Evolutionary conservation across 2,888 invertebrate genomes (phyloP), one percentile per base, ranked within the genome.

Genomic region (Caenorhabditis sp.): DNA sequence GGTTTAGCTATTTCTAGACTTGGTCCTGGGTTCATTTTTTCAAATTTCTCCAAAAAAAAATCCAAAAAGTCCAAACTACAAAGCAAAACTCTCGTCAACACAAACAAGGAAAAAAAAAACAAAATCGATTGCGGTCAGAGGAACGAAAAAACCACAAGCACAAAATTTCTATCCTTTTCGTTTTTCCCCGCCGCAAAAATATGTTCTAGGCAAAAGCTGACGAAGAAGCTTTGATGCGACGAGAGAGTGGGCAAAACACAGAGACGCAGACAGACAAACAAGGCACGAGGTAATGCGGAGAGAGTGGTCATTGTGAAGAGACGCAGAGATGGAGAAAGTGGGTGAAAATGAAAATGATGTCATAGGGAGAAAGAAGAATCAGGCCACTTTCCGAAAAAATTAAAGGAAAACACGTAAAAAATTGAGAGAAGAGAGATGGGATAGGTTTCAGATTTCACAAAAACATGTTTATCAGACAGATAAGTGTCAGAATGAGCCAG

Each of bases 211-310:
- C 43, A 43, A 43, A 43, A 43, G 43, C 43, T 43, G 43, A 31
- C 43, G 36, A 36, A 36, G 36, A 36, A 31, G 63, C 20, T 12
- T n/a, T n/a, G n/a, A n/a, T n/a, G n/a, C n/a, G 52, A 54, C 36
- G 5, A 49, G 49, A 63, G 54, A 63, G 62, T 53, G 21, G 7
- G n/a, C 58, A 17, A 25, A 20, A 21, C 5, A 23, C 52, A 26
- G 59, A 63, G 43, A 57, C 50, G 52, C 31, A 31, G 63, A 56
- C 14, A 21, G 21, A 27, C 17, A 20, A 63, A 20, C 20, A 27
- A 57, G 57, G 26, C 53, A 66, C 59, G 59, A 59, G 59, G 53
- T 65, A 58, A 43, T 26, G 49, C 23, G 27, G 58, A 43, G 43
- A 36, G 43, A 26, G 21, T 23, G 25, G 43, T 21, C 20, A 50